phyloP scores from a whole-genome alignment of 2,888 invertebrate species.

The Pharmacophagus antenor region DNA sequence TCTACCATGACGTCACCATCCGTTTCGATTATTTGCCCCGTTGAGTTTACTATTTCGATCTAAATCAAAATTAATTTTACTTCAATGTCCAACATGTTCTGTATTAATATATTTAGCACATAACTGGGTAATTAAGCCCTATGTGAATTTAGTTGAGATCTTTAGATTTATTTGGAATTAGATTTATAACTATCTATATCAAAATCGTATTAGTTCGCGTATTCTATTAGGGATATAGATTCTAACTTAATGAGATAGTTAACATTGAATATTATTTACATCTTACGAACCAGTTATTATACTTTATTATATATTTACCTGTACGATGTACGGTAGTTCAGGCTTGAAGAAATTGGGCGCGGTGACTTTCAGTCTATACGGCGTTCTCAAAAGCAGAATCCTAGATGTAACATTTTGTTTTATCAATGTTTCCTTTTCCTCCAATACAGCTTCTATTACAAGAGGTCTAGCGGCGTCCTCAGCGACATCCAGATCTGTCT shows the following conservation, averaged over 20 bases:
- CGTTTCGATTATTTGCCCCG: slow-evolving; percentile 53
- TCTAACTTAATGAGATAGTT: background rate
- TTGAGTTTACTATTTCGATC: slow-evolving; percentile 68
- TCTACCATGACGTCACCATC: slow-evolving; percentile 65
- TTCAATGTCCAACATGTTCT: too few species aligned
- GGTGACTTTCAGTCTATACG: slow-evolving; percentile 85
- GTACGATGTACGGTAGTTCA: slow-evolving; percentile 90
- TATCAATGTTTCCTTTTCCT: slow-evolving; percentile 92
- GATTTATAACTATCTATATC: too few species aligned
- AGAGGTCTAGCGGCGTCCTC: slow-evolving; percentile 90
- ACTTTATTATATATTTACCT: slow-evolving; percentile 69
- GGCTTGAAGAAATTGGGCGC: slow-evolving; percentile 94
- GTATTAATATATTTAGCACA: too few species aligned
- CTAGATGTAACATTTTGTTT: slow-evolving; percentile 88
- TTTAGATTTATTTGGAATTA: too few species aligned
- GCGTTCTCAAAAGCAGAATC: slow-evolving; percentile 81
- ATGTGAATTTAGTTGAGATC: too few species aligned
- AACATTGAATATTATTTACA: background rate
- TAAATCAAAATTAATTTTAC: slow-evolving; percentile 33
- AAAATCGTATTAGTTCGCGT: too few species aligned
- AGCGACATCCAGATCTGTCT: slow-evolving; percentile 86
- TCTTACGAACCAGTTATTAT: background rate
- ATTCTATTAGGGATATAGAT: too few species aligned
- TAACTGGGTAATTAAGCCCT: too few species aligned
- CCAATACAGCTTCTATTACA: slow-evolving; percentile 92